phyloP scores from a whole-genome alignment of 2,113 vertebrate species.

The Cercocebus atys region DNA sequence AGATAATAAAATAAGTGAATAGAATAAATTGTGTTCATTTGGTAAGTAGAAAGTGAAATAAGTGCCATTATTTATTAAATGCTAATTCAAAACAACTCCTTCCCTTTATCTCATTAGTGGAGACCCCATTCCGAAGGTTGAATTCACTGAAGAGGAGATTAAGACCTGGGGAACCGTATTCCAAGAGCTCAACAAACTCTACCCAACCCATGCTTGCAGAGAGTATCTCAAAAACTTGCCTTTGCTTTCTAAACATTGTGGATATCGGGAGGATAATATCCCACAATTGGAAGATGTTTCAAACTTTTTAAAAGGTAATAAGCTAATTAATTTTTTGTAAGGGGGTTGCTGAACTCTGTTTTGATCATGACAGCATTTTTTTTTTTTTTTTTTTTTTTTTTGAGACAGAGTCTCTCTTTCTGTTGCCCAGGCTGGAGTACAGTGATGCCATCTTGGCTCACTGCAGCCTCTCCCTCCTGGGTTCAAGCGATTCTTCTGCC shows the following conservation, averaged over 20 bases:
- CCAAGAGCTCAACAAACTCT: conserved; percentile 95
- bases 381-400: too few species aligned
- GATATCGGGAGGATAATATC: conserved; percentile 96
- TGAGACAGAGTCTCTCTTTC: not conserved
- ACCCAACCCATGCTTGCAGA: conserved; percentile 95
- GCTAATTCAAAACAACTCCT: conserved; percentile 53
- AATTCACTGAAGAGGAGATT: conserved; percentile 97
- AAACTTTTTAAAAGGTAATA: conserved; percentile 92
- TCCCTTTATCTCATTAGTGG: conserved; percentile 84
- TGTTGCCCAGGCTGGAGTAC: too few species aligned
- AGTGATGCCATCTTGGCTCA: too few species aligned
- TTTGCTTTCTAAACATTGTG: conserved; percentile 93
- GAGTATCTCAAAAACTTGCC: conserved; percentile 98
- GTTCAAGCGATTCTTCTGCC: too few species aligned
- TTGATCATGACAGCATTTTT: not conserved
- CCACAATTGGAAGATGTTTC: conserved; percentile 98
- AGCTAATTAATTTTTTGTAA: not conserved
- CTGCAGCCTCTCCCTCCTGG: too few species aligned
- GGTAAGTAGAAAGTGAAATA: conserved; percentile 27
- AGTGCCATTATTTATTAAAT: not conserved
- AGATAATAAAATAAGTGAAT: conserved; percentile 31
- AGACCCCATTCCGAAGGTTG: conserved; percentile 92
- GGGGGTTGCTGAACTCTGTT: not conserved
- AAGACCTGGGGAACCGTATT: conserved; percentile 97
- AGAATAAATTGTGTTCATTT: not conserved